phyloP scores from a whole-genome alignment of 2,113 vertebrate species.

The Onychostoma macrolepis region DNA sequence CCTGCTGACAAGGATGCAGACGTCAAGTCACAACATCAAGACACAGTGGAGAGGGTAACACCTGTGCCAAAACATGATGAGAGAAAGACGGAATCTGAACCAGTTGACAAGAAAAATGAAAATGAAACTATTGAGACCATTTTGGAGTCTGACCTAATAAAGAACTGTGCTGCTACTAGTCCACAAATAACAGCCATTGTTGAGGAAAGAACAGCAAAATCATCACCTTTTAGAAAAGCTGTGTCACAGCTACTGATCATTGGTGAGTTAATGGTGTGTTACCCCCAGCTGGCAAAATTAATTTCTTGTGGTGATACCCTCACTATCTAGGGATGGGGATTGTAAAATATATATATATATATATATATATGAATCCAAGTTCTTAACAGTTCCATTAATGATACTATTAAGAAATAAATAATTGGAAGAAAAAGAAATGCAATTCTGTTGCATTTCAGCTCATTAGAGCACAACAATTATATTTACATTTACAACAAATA shows the following conservation, averaged over 20 bases:
- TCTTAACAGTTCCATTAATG: neutral
- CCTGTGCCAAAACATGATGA: neutral
- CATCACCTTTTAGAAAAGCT: neutral
- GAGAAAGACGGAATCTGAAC: neutral
- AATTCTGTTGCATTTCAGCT: too few relatives aligned
- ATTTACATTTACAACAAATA: too few relatives aligned
- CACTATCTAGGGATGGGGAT: neutral
- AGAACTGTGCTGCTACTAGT: neutral
- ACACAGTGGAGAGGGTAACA: conserved; percentile 1
- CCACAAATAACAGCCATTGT: neutral
- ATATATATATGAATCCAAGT: neutral
- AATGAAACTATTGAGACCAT: conserved; percentile 3
- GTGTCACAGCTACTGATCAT: conserved; percentile 55
- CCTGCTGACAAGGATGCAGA: conserved; percentile 28
- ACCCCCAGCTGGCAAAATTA: too few relatives aligned
- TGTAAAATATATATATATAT: too few relatives aligned
- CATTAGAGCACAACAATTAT: too few relatives aligned
- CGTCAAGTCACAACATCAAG: conserved; percentile 2
- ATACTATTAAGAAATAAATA: too few relatives aligned
- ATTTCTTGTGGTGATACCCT: neutral
- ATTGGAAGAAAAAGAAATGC: too few relatives aligned
- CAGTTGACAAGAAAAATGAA: neutral
- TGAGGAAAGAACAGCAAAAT: neutral
- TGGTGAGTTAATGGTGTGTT: conserved; percentile 51
- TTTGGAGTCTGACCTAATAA: conserved; percentile 12